phyloP scores from a whole-genome alignment of 2,888 invertebrate species.

The Agrochola circellaris region DNA sequence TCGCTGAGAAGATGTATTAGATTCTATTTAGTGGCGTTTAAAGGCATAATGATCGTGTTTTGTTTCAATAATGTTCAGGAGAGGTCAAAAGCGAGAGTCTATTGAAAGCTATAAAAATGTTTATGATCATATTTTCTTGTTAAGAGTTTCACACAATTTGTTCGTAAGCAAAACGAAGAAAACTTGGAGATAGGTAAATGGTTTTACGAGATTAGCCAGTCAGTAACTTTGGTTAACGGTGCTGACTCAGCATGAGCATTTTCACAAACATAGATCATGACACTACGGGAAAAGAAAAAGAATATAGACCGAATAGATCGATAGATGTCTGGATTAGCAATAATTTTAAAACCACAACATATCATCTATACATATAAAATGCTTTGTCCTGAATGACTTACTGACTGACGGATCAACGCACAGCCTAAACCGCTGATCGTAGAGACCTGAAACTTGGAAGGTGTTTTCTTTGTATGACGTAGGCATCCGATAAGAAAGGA shows the following conservation, averaged over 20 bases:
- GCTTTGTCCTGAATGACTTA: no score
- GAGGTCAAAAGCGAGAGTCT: slow-evolving; percentile 23
- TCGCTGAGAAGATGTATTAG: slow-evolving; percentile 10
- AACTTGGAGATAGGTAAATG: no score
- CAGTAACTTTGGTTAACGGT: background rate
- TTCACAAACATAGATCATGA: background rate
- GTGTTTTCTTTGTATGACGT: no score
- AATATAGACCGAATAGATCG: background rate
- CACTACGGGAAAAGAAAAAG: background rate
- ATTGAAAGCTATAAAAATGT: slow-evolving; percentile 2
- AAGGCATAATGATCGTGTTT: slow-evolving; percentile 11
- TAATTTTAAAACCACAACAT: background rate
- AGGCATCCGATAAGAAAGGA: no score
- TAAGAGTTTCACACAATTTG: background rate
- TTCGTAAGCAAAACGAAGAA: background rate
- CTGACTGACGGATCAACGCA: no score
- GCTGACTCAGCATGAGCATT: background rate
- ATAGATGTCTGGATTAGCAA: background rate
- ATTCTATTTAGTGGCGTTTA: slow-evolving; percentile 13
- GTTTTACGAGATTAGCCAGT: background rate
- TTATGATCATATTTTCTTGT: background rate
- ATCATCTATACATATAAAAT: no score
- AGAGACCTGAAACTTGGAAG: no score
- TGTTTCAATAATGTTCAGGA: slow-evolving; percentile 18
- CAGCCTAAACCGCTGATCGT: no score